These are phyloP conservation scores for Abscondita cerata DNA, from an alignment of 2,888 invertebrate genomes.

Conservation along the genomic window DNA sequence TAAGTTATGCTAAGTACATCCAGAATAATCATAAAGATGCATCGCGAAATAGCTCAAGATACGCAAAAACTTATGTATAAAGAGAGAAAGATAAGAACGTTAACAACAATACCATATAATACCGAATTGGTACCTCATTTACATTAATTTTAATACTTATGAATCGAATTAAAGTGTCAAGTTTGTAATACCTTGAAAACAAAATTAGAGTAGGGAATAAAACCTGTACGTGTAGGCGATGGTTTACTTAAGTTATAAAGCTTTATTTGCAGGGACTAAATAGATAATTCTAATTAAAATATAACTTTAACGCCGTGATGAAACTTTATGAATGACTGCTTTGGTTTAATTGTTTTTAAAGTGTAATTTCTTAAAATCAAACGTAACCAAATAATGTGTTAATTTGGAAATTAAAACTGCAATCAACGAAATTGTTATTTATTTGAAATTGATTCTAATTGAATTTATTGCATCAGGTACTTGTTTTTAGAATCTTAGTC, in stretches of 20 bases:
- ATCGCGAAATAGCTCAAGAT: slow-evolving; percentile 36
- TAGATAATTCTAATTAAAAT: too few species aligned
- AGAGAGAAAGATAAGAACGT: slow-evolving; percentile 21
- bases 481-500: too few species aligned
- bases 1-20: slow-evolving; percentile 51
- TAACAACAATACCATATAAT: slow-evolving; percentile 25
- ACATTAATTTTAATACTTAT: slow-evolving; percentile 27
- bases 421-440: too few species aligned
- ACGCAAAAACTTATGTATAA: slow-evolving; percentile 39
- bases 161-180: slow-evolving; percentile 24
- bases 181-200: slow-evolving; percentile 17
- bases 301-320: too few species aligned
- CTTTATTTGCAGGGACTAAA: too few species aligned
- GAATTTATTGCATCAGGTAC: too few species aligned
- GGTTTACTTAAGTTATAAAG: slow-evolving; percentile 1
- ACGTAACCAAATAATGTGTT: too few species aligned
- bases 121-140: slow-evolving; percentile 27
- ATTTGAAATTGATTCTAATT: too few species aligned
- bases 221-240: slow-evolving; percentile 10
- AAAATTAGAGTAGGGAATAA: slow-evolving; percentile 12
- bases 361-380: too few species aligned
- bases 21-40: slow-evolving; percentile 47
- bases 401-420: too few species aligned
- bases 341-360: too few species aligned
- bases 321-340: too few species aligned